Base-by-base conservation (phyloP, 2,113 vertebrate species). In the Microcebus jonahi region DNA sequence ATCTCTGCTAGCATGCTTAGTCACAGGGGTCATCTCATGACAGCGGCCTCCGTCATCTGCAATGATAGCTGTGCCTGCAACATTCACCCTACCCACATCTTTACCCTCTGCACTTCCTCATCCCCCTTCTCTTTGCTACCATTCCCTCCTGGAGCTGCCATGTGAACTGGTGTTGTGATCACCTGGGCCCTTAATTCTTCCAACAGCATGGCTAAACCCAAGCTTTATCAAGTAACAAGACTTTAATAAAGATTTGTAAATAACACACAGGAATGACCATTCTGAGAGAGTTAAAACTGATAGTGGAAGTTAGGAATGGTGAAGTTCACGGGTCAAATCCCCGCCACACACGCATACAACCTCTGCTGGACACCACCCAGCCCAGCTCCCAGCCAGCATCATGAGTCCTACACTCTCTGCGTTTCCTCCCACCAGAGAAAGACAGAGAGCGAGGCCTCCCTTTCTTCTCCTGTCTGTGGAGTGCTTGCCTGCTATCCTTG, bases 171-270 rank as follows among this genome's bases (percentile, higher is more conserved):
- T 34, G 0, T 6, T 87, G 34, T 68, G 13, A 79, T 71, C 50
- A 79, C 17, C 48, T 4, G 3, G 48, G 21, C 39, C 81, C 92
- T 73, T 57, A 81, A 80, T 42, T 88, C 20, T 42, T 68, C 73
- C 48, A 34, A 34, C 11, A 53, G 27, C 11, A 80, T 4, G 25
- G 61, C n/a, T 89, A 77, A 89, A 10, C 23, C 31, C 29, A 57
- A 42, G 27, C 39, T 87, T 79, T 55, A 65, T 55, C 6, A n/a
- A 86, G 18, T 77, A 76, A 59, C 8, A 73, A 21, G 20, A 85
- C n/a, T 85, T 91, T 67, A 89, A 76, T 65, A 85, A 89, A 45
- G 36, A 39, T 85, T 90, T 86, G 39, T 39, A 85, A 84, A n/a
- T 48, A 59, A 27, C 11, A 57, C 25, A 81, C n/a, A 92, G 45